Evolutionary conservation across 2,113 vertebrate species (phyloP), one percentile per base, ranked within the genome.

Genomic region (Mugil cephalus): DNA sequence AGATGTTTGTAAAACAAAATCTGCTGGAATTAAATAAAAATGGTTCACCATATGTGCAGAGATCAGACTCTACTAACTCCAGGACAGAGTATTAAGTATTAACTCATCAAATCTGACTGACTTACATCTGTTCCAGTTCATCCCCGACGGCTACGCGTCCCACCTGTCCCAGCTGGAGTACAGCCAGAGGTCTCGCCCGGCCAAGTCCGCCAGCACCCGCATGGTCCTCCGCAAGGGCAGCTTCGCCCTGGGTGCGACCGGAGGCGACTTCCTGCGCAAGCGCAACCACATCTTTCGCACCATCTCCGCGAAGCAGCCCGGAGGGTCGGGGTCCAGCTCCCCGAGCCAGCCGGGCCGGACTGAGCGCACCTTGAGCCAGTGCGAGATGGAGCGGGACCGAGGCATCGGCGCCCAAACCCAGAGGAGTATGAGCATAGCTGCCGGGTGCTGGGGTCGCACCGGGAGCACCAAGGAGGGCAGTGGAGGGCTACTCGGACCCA

Each of bases 161-260:
- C 98, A 99, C 93, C 94, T 99, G 61, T 96, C 98, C 10, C 97
- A 98, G 91, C 95, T 99, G 91, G 96, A 99, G 92, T 98, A 96
- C 90, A 96, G 85, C 84, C 96, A 98, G 86, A 95, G 97, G 47
- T 95, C 97, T 0, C 94, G 95, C 2, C 96, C 97, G 0, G 95
- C 97, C 83, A 98, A 99, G 92, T 95, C 96, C 36, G 90, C 95
- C 76, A 94, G 95, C 76, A 90, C 95, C 1, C 95, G 98, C 73
- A 97, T 99, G 95, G 96, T 96, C 0, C 95, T 99, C 68, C 95
- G 98, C 19, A 99, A 99, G 67, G 94, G 98, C 89, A 99, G 98
- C 93, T 99, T 99, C 0, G 96, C 96, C 1, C 91, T 99, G 79
- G 96, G 96, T 0, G 92, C 95, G 55, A 95, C 95, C 71, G 96